Evolutionary conservation across 2,113 vertebrate species (phyloP).

Genomic region (Onychostruthus taczanowskii): DNA sequence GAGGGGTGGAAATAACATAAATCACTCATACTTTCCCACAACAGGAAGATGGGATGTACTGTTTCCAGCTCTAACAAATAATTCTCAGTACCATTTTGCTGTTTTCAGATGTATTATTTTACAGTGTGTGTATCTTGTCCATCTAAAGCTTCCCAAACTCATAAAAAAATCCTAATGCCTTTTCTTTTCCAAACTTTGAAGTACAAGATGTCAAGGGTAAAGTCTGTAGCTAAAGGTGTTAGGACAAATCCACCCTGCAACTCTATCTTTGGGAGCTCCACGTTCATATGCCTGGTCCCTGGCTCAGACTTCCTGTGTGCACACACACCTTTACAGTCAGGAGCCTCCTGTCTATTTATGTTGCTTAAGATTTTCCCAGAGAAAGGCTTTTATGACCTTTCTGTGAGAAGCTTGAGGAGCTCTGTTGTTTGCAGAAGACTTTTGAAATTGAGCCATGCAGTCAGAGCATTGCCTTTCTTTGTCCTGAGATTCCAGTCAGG

Average conservation of each 20-base stretch:
- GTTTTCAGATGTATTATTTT: background rate
- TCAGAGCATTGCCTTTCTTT: background rate
- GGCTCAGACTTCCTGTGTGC: background rate
- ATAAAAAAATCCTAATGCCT: background rate
- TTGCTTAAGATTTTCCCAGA: background rate
- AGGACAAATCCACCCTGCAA: background rate
- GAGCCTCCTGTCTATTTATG: background rate
- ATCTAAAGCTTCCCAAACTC: background rate
- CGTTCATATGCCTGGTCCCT: background rate
- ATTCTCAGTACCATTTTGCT: background rate
- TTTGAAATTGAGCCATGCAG: background rate
- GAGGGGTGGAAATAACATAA: background rate
- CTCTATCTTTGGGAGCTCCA: background rate
- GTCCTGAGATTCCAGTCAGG: background rate
- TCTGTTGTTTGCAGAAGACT: conserved; percentile 37
- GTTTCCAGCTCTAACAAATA: background rate
- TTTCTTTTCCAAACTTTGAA: background rate
- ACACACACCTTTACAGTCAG: background rate
- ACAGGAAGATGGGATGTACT: background rate
- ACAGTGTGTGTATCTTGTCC: background rate
- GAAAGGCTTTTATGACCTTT: conserved; percentile 37
- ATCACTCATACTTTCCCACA: background rate
- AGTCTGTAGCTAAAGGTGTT: background rate
- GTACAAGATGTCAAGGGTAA: background rate
- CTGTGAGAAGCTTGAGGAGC: background rate